A percentile compares a stretch with the other conserved stretches of the same genome.
These are phyloP conservation scores for Margarornis squamiger DNA, from an alignment of 2,797 vertebrate genomes.

Conservation along the genomic window DNA sequence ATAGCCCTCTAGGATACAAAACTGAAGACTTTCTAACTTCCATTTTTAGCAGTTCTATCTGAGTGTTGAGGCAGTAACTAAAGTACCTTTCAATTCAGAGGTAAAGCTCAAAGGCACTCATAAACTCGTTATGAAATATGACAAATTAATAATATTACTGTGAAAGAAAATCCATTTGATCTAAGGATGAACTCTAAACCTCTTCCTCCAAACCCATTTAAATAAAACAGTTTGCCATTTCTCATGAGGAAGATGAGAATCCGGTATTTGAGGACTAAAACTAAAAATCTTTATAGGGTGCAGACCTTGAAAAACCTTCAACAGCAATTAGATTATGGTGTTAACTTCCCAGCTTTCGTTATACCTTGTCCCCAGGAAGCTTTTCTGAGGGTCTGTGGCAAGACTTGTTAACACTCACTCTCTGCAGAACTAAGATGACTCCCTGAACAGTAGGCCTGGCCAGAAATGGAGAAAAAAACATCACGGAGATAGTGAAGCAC, in stretches of 20 bases:
- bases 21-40: conserved; percentile 35
- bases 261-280: background rate
- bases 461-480: background rate
- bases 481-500: background rate
- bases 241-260: background rate
- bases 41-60: conserved; percentile 53
- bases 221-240: conserved; percentile 2
- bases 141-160: conserved; percentile 28
- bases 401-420: background rate
- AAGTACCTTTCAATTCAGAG: conserved; percentile 33
- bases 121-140: background rate
- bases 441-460: background rate
- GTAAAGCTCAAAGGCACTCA: conserved; percentile 52
- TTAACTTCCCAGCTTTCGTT: background rate
- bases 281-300: background rate
- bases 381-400: background rate
- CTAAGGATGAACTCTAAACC: background rate
- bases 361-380: background rate
- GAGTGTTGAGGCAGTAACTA: background rate
- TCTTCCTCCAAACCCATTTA: conserved; percentile 3
- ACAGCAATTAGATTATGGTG: background rate
- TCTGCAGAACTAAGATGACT: background rate
- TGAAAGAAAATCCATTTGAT: conserved; percentile 48
- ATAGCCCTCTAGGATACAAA: conserved; percentile 58
- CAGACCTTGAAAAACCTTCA: background rate